Evolutionary conservation across 2,113 vertebrate species (phyloP).

Genomic region (Ciconia boyciana): DNA sequence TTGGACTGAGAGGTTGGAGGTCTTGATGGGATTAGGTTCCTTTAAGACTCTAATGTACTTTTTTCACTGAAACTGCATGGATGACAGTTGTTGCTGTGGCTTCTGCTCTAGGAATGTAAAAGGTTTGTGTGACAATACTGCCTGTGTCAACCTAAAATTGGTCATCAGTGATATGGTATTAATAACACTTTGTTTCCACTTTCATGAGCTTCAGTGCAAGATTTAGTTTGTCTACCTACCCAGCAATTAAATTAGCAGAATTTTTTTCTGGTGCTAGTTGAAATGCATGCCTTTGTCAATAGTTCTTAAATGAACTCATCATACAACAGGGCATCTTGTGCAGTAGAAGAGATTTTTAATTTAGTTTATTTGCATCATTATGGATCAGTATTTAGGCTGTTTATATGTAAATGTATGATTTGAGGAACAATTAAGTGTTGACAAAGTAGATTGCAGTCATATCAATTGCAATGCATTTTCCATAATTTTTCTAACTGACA

Average conservation of each 20-base stretch:
- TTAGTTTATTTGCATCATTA: slow-evolving; percentile 84
- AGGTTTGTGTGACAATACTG: not conserved
- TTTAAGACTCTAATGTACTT: not conserved
- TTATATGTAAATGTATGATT: slow-evolving; percentile 87
- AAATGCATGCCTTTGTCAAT: slow-evolving; percentile 64
- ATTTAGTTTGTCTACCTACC: slow-evolving; percentile 37
- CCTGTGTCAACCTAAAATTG: not conserved
- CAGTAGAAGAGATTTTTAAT: slow-evolving; percentile 80
- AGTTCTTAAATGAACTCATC: slow-evolving; percentile 75
- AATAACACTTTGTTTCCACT: slow-evolving; percentile 30
- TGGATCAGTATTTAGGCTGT: slow-evolving; percentile 82
- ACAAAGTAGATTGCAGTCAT: slow-evolving; percentile 84
- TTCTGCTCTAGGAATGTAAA: not conserved
- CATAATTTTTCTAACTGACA: slow-evolving; percentile 88
- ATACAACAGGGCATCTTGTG: slow-evolving; percentile 65
- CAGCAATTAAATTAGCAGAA: slow-evolving; percentile 62
- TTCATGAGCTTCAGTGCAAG: slow-evolving; percentile 23
- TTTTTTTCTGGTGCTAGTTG: slow-evolving; percentile 41
- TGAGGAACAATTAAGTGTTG: slow-evolving; percentile 88
- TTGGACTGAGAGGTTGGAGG: not conserved
- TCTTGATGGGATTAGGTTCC: not conserved
- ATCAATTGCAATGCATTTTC: slow-evolving; percentile 83
- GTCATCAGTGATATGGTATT: not conserved
- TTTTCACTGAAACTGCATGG: not conserved
- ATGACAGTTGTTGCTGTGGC: not conserved